Evolutionary conservation across 92 coral and sea anemone species (phyloP).

Genomic region (Epizoanthus fatuus): DNA sequence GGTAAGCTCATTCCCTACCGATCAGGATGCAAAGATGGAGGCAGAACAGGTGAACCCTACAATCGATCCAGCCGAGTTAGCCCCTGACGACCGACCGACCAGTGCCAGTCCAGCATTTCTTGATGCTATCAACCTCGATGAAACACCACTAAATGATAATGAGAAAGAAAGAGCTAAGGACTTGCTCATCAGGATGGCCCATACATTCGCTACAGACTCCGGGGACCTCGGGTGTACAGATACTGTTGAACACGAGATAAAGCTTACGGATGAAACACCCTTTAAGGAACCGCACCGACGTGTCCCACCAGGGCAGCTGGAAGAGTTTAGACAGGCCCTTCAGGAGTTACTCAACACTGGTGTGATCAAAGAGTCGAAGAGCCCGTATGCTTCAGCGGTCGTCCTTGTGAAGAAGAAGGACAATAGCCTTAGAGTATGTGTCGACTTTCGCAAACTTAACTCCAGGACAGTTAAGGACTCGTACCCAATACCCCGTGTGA

Average conservation of each 20-base stretch:
- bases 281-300: slow-evolving; percentile 42
- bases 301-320: slow-evolving; percentile 30
- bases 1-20: neutral
- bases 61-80: too few relatives aligned
- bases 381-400: slow-evolving; percentile 55
- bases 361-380: slow-evolving; percentile 37
- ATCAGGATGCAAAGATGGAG: too few relatives aligned
- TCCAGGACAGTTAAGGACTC: slow-evolving; percentile 60
- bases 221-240: slow-evolving; percentile 40
- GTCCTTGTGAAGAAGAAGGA: slow-evolving; percentile 55
- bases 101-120: too few relatives aligned
- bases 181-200: slow-evolving; percentile 44
- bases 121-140: neutral
- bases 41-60: too few relatives aligned
- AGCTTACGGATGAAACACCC: slow-evolving; percentile 21
- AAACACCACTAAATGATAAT: slow-evolving; percentile 14
- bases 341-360: slow-evolving; percentile 36
- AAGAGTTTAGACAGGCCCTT: slow-evolving; percentile 22
- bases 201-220: slow-evolving; percentile 14
- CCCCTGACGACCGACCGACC: too few relatives aligned
- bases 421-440: slow-evolving; percentile 22
- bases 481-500: slow-evolving; percentile 58
- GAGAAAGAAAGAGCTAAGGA: slow-evolving; percentile 23
- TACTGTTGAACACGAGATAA: slow-evolving; percentile 21
- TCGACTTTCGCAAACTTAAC: slow-evolving; percentile 53